Evolutionary conservation across 1,140 invertebrate genomes (phyloP).

Genomic region (Formica selysi): DNA sequence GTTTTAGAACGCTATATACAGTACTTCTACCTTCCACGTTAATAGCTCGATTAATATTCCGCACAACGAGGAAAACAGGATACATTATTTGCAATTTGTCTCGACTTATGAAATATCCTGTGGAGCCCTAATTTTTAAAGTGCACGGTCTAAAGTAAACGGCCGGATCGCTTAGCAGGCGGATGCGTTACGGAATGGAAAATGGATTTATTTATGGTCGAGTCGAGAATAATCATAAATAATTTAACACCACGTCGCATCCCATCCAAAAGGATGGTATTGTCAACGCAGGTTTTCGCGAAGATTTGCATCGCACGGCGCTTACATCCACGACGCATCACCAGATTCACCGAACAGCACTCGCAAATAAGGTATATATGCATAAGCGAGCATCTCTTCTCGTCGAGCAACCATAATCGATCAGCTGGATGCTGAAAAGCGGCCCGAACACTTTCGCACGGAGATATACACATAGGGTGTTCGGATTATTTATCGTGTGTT

Average conservation of each 20-base stretch:
- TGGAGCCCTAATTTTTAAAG: constrained; percentile 26
- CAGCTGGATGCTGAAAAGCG: constrained; percentile 73
- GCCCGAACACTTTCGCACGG: constrained; percentile 67
- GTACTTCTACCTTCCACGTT: constrained; percentile 8
- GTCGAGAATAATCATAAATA: constrained; percentile 56
- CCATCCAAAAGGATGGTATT: constrained; percentile 25
- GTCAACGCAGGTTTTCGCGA: constrained; percentile 28
- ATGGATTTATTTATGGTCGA: constrained; percentile 37
- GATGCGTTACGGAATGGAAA: constrained; percentile 24
- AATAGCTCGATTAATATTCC: constrained; percentile 51
- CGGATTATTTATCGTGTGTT: neutral
- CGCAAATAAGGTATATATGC: constrained; percentile 35
- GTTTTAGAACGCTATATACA: constrained; percentile 7
- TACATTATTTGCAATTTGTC: constrained; percentile 36
- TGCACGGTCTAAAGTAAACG: constrained; percentile 29
- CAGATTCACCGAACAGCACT: constrained; percentile 58
- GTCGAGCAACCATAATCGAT: constrained; percentile 70
- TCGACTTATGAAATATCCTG: constrained; percentile 26
- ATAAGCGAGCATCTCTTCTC: constrained; percentile 57
- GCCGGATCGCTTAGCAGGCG: constrained; percentile 39
- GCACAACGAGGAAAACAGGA: constrained; percentile 17
- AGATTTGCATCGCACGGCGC: constrained; percentile 2
- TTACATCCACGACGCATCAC: constrained; percentile 3
- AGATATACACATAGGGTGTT: constrained; percentile 26
- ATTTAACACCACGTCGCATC: constrained; percentile 37